Conservation (phyloP, 1,140 invertebrate genomes). For the Drosophila insularis region DNA sequence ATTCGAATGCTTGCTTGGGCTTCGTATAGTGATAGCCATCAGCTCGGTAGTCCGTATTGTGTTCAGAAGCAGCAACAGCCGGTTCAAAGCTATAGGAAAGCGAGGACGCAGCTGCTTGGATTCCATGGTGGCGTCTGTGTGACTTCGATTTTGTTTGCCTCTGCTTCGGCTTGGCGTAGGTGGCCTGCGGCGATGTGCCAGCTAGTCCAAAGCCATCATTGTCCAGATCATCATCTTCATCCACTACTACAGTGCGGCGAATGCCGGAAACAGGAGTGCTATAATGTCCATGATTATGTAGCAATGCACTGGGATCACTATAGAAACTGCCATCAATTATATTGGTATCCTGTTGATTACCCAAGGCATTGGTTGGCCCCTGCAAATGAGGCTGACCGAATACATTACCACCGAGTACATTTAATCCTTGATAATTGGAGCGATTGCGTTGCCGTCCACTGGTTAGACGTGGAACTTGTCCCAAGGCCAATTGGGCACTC, state of each 20-base stretch:
- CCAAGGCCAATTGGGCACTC: slow-evolving; percentile 33
- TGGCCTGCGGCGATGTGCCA: slow-evolving; percentile 30
- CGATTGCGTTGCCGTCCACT: slow-evolving; percentile 51
- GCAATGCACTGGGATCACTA: slow-evolving; percentile 27
- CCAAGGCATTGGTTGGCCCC: slow-evolving; percentile 43
- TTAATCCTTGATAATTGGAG: slow-evolving; percentile 68
- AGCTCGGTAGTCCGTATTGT: slow-evolving; percentile 53
- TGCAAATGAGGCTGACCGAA: slow-evolving; percentile 60
- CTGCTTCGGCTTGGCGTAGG: slow-evolving; percentile 40
- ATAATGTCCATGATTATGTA: slow-evolving; percentile 26
- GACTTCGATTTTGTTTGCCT: slow-evolving; percentile 4
- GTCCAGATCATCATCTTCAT: slow-evolving; percentile 48
- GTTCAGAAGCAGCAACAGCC: slow-evolving; percentile 40
- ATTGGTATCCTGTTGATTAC: slow-evolving; percentile 68
- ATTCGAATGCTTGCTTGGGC: slow-evolving; percentile 38
- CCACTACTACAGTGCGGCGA: slow-evolving; percentile 39
- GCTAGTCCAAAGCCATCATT: slow-evolving; percentile 49
- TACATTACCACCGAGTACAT: slow-evolving; percentile 60
- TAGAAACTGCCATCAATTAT: slow-evolving; percentile 72
- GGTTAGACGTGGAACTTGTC: slow-evolving; percentile 27
- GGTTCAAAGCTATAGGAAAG: slow-evolving; percentile 21
- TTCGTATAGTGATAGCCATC: slow-evolving; percentile 70
- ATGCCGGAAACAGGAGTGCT: slow-evolving; percentile 46
- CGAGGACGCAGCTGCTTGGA: slow-evolving; percentile 13
- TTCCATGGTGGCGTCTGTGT: not conserved